These are phyloP conservation scores for Philhelius pedissequus DNA, from an alignment of 2,888 invertebrate genomes.

Conservation along the genomic window DNA sequence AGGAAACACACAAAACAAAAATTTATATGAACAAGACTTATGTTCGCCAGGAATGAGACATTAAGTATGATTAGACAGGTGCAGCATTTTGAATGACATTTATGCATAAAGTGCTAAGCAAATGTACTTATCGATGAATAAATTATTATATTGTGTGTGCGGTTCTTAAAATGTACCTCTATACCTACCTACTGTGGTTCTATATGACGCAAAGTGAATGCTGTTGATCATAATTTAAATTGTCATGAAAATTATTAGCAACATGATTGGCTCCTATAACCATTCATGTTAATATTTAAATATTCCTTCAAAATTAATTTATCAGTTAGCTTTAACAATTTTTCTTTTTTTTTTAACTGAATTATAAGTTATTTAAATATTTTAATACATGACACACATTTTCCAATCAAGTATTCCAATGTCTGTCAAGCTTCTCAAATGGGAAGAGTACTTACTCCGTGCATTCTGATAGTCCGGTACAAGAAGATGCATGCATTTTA, in stretches of 20 bases:
- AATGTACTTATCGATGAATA: constrained; percentile 36
- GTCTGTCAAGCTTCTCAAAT: no score
- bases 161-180: no score
- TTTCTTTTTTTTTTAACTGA: neutral
- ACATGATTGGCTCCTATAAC: neutral
- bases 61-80: constrained; percentile 64
- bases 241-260: constrained; percentile 12
- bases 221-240: constrained; percentile 29
- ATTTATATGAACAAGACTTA: constrained; percentile 41
- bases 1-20: neutral
- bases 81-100: constrained; percentile 57
- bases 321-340: neutral
- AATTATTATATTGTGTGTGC: constrained; percentile 15
- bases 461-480: no score
- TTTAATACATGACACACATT: no score
- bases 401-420: no score
- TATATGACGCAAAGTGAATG: neutral
- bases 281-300: neutral
- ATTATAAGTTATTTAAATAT: no score
- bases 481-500: no score
- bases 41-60: constrained; percentile 55
- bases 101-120: constrained; percentile 36
- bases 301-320: constrained; percentile 8
- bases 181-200: neutral
- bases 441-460: no score